Conservation (phyloP, 1,140 invertebrate species). For the Gryon sp. region DNA sequence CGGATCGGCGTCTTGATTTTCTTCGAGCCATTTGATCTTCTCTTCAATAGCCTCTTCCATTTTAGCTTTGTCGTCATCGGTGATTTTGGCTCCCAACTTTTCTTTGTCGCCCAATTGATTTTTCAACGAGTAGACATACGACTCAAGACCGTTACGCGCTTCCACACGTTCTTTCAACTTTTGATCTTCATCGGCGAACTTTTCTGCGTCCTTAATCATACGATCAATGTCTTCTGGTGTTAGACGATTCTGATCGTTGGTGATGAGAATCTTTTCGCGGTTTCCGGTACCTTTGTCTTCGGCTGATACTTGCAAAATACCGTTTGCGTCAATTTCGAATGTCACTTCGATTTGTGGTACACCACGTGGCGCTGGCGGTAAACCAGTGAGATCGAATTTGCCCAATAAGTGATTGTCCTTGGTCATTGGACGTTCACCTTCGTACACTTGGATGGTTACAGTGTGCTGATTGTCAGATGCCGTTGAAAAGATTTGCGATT, state of each 20-base stretch:
- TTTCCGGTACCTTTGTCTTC: slow-evolving; percentile 99
- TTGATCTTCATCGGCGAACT: slow-evolving; percentile 99
- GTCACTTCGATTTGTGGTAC: slow-evolving; percentile 99
- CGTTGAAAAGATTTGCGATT: slow-evolving; percentile 99
- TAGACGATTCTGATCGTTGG: slow-evolving; percentile 97
- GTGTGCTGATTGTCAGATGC: slow-evolving; percentile 99
- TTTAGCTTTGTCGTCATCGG: slow-evolving; percentile 95
- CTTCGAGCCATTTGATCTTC: slow-evolving; percentile 98
- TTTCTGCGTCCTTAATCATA: slow-evolving; percentile 99
- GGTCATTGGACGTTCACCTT: slow-evolving; percentile 99
- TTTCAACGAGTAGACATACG: slow-evolving; percentile 98
- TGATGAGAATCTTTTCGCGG: slow-evolving; percentile 99
- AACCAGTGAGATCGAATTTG: slow-evolving; percentile 99
- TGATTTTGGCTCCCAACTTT: slow-evolving; percentile 95
- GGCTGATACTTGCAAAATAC: slow-evolving; percentile 97
- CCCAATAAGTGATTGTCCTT: slow-evolving; percentile 99
- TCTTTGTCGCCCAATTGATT: slow-evolving; percentile 99
- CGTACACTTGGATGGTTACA: slow-evolving; percentile 98
- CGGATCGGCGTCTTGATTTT: slow-evolving; percentile 95
- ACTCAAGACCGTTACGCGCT: slow-evolving; percentile 96
- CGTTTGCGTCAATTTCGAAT: slow-evolving; percentile 99
- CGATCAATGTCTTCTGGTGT: slow-evolving; percentile 98
- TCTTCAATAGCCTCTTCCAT: slow-evolving; percentile 98
- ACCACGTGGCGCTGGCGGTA: slow-evolving; percentile 97
- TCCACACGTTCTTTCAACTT: slow-evolving; percentile 98